Base-by-base conservation (phyloP, 2,113 vertebrate species). In the Erythrolamprus reginae region DNA sequence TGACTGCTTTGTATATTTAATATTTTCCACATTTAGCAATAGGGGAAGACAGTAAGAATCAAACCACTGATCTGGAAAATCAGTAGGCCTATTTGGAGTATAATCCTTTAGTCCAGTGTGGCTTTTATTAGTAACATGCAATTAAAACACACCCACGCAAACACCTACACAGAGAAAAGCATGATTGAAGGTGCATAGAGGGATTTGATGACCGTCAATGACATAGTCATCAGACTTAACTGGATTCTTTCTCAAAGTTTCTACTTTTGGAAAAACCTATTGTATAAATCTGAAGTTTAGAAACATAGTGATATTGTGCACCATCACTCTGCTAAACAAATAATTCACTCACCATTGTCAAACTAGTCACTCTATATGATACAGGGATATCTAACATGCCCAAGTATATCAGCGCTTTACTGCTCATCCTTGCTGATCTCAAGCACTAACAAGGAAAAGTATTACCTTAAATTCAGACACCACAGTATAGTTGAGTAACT, bases 41-140 rank as follows among this genome's bases (percentile, higher is more conserved):
- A 92, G 4, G 94, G 51, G 65, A 84, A 94, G 82, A 48, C 3
- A 88, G 55, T 82, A 90, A 96, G 56, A 19, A 92, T 94, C 61
- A 95, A 95, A 28, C 1, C 87, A 96, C 28, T 95, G 92, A 96
- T 93, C 82, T 93, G 86, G 92, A 96, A 97, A 96, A 96, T 95
- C 94, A 95, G 84, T 94, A 90, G 93, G 91, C 89, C 92, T 92
- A 93, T 26, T 94, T 94, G 94, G 1, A 91, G 28, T 38, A 88
- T 85, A 93, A 92, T 89, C 91, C 88, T 92, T 92, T 84, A 93
- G 86, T 82, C 26, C 86, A 91, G 17, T 87, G 88, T 90, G 51
- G 45, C 77, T 93, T 96, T 95, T 95, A 95, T 95, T 92, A 94
- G 86, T 21, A 86, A 91, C n/a, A 94, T 91, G 5, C 48, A 95